A percentile compares a stretch with the other conserved stretches of the same genome.
phyloP scores from a whole-genome alignment of 2,888 invertebrate species.

The Eubasilissa splendida region DNA sequence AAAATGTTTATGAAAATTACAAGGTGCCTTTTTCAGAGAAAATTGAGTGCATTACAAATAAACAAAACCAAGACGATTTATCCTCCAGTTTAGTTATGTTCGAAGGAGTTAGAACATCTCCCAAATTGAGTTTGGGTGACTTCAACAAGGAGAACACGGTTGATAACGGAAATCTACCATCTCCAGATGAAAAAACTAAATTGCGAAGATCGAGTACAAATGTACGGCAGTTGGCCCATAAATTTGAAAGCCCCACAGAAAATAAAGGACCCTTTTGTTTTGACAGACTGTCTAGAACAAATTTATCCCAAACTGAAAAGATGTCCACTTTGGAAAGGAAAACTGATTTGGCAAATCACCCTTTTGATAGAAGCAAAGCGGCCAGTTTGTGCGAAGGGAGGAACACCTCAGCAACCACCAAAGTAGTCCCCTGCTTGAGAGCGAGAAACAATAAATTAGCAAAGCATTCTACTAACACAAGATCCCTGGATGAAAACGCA shows the following conservation, averaged over 20 bases:
- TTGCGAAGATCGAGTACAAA: slow-evolving; percentile 62
- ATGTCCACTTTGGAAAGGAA: slow-evolving; percentile 63
- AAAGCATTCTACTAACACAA: slow-evolving; percentile 76
- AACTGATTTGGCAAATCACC: slow-evolving; percentile 61
- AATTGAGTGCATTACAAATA: neutral
- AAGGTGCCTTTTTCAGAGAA: slow-evolving; percentile 35
- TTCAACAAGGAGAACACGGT: slow-evolving; percentile 55
- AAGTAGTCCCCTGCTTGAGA: slow-evolving; percentile 75
- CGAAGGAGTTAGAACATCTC: slow-evolving; percentile 9
- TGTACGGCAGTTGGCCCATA: slow-evolving; percentile 76
- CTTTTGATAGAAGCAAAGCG: slow-evolving; percentile 59
- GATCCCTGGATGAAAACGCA: slow-evolving; percentile 82
- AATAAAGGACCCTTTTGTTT: slow-evolving; percentile 74
- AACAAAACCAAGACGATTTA: neutral
- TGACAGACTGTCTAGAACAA: slow-evolving; percentile 67
- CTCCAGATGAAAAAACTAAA: slow-evolving; percentile 49
- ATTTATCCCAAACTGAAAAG: slow-evolving; percentile 56
- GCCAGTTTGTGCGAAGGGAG: slow-evolving; percentile 61
- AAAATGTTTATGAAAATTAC: slow-evolving; percentile 54
- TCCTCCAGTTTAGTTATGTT: slow-evolving; percentile 17
- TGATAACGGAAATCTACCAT: slow-evolving; percentile 35
- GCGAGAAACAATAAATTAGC: slow-evolving; percentile 74
- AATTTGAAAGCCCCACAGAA: slow-evolving; percentile 78
- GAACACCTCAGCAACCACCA: slow-evolving; percentile 60
- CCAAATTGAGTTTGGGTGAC: slow-evolving; percentile 47